phyloP scores from a whole-genome alignment of 2,797 vertebrate genomes.

The Prionace glauca region DNA sequence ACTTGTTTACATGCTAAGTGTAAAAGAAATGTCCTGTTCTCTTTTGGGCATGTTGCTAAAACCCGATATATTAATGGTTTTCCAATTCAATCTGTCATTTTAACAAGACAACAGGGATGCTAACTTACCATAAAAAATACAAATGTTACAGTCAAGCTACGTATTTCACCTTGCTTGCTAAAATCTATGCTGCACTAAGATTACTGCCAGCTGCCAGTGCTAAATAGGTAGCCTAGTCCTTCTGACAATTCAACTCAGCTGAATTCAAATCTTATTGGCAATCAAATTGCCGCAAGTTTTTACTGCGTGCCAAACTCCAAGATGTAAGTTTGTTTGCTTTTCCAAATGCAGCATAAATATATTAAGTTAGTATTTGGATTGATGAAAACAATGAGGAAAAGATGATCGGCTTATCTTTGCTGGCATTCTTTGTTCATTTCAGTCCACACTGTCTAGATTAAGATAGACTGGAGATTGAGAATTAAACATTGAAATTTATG shows the following conservation, averaged over 20 bases:
- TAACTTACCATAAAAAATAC: constrained; percentile 39
- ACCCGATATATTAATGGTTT: constrained; percentile 37
- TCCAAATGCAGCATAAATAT: background rate
- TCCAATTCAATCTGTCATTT: constrained; percentile 39
- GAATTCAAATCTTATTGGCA: constrained; percentile 27
- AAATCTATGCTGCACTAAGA: constrained; percentile 27
- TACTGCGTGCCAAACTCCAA: background rate
- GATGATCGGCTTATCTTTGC: background rate
- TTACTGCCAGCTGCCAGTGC: constrained; percentile 25
- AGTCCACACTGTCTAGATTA: too few relatives aligned
- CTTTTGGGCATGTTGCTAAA: constrained; percentile 27
- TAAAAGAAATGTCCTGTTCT: constrained; percentile 34
- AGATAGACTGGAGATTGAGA: background rate
- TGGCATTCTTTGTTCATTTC: background rate
- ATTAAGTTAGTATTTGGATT: background rate
- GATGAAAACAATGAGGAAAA: background rate
- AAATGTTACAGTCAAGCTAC: constrained; percentile 36
- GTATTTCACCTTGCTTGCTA: constrained; percentile 34
- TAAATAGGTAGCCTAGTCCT: constrained; percentile 26
- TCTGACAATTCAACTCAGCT: constrained; percentile 20
- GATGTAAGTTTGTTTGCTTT: background rate
- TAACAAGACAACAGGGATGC: constrained; percentile 37
- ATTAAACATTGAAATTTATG: background rate
- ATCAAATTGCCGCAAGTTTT: background rate
- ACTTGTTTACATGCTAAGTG: constrained; percentile 18